These are phyloP conservation scores for Parauchenoglanis ngamensis DNA, from an alignment of 2,797 vertebrate species.

Conservation along the genomic window DNA sequence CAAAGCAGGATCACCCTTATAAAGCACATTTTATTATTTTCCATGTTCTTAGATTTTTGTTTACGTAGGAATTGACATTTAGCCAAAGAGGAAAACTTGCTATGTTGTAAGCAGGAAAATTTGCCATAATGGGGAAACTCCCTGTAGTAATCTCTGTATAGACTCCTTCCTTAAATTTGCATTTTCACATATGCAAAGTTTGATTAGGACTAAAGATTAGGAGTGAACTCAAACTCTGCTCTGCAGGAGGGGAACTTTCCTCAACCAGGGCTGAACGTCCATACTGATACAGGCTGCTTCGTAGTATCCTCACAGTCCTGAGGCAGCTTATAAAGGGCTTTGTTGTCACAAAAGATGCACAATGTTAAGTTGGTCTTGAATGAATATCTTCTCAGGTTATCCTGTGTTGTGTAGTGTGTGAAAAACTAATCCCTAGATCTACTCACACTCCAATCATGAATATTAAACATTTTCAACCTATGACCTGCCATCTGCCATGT, in stretches of 20 bases:
- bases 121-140: neutral
- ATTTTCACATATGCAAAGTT: neutral
- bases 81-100: neutral
- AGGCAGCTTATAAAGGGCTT: neutral
- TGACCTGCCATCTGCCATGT: neutral
- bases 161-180: neutral
- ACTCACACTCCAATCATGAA: neutral
- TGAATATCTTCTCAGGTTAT: neutral
- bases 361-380: neutral
- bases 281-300: neutral
- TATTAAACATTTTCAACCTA: neutral
- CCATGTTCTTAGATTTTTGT: slow-evolving; percentile 1
- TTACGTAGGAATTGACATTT: neutral
- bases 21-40: neutral
- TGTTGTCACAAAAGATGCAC: neutral
- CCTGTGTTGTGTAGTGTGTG: neutral
- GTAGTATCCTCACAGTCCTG: neutral
- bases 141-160: neutral
- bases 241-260: neutral
- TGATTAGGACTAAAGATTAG: neutral
- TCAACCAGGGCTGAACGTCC: neutral
- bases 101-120: neutral
- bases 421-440: neutral
- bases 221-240: neutral
- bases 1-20: neutral